Conservation (phyloP, 2,113 vertebrate species). For the Tetrax tetrax region DNA sequence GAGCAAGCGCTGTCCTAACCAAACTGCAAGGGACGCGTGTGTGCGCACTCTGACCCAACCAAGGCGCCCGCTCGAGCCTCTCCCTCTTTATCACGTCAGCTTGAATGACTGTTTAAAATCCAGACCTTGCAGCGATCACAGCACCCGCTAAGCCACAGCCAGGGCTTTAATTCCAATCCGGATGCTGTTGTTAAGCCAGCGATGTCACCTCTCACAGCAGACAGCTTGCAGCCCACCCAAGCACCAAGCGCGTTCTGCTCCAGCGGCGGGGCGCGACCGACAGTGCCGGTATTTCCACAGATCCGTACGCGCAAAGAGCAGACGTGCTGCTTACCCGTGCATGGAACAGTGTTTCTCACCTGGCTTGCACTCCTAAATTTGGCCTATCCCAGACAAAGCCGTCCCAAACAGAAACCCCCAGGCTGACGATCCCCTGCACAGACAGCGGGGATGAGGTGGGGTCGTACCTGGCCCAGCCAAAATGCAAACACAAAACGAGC, state of each 20-base stretch:
- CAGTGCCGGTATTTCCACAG: background rate
- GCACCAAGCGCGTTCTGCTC: background rate
- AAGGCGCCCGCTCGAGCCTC: background rate
- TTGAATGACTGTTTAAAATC: background rate
- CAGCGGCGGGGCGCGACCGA: background rate
- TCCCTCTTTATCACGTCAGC: background rate
- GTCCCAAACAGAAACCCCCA: background rate
- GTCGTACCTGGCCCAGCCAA: background rate
- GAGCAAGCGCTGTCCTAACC: background rate
- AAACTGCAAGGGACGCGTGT: background rate
- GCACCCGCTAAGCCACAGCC: background rate
- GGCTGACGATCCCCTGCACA: background rate
- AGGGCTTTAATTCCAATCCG: background rate
- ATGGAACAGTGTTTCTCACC: background rate
- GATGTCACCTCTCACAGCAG: background rate
- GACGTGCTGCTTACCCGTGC: accelerated
- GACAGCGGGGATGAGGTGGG: accelerated
- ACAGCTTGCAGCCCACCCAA: background rate
- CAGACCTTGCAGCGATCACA: background rate
- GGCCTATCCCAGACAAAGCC: background rate
- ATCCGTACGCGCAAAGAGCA: background rate
- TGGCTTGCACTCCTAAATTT: background rate
- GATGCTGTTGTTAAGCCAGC: background rate
- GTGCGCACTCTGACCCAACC: background rate
- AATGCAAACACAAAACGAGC: background rate